Conservation (phyloP, 2,113 vertebrate species). For the Hemiscyllium ocellatum region DNA sequence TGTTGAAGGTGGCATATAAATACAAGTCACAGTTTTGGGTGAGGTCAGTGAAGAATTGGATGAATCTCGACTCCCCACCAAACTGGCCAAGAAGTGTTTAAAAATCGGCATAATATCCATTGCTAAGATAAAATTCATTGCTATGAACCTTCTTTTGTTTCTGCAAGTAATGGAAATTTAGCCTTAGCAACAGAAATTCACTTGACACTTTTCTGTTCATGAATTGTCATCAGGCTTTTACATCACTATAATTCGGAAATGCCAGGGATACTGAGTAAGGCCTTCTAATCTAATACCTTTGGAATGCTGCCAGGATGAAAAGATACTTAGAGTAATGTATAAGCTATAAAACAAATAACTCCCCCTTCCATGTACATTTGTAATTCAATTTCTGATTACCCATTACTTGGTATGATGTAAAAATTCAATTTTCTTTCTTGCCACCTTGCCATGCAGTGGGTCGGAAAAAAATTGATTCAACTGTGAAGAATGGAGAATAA, state of each 20-base stretch:
- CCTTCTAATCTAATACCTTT: background rate
- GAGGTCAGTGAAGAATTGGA: too few species aligned
- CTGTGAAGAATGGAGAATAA: background rate
- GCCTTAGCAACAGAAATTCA: background rate
- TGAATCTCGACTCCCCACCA: too few species aligned
- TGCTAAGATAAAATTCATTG: background rate
- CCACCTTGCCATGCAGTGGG: conserved; percentile 8
- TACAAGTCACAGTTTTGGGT: too few species aligned
- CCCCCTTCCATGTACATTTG: background rate
- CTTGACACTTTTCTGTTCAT: background rate
- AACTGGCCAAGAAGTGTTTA: background rate
- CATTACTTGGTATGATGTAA: background rate
- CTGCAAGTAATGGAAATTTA: background rate
- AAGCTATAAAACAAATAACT: background rate
- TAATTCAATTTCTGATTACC: background rate
- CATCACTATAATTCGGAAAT: background rate
- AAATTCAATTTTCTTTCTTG: conserved; percentile 18
- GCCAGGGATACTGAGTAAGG: background rate
- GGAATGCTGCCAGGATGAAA: background rate
- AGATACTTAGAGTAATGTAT: background rate
- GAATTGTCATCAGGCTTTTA: background rate
- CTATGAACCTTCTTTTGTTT: background rate
- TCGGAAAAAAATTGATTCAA: background rate
- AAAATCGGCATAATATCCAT: background rate
- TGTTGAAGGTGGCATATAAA: too few species aligned